Conservation (phyloP, 2,113 vertebrate species). For the Formicarius rufipectus region DNA sequence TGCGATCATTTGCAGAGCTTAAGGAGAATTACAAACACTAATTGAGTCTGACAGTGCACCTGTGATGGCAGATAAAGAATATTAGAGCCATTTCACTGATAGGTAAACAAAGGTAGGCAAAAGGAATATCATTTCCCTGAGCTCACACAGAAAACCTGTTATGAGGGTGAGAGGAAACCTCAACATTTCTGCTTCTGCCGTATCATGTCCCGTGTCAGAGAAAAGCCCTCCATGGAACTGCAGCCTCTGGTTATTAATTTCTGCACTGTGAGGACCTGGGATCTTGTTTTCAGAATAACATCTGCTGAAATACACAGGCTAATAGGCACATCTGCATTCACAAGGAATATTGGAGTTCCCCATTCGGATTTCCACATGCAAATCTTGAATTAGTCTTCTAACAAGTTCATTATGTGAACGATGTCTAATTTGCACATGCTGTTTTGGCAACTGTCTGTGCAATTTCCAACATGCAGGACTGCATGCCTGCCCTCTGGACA, state of each 20-base stretch:
- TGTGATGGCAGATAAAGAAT: slow-evolving; percentile 35
- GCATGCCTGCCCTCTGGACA: slow-evolving; percentile 55
- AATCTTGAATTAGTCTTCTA: slow-evolving; percentile 67
- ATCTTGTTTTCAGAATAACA: slow-evolving; percentile 63
- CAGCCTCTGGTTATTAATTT: slow-evolving; percentile 35
- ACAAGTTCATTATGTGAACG: slow-evolving; percentile 63
- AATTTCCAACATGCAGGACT: slow-evolving; percentile 48
- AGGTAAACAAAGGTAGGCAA: slow-evolving; percentile 42
- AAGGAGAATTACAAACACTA: slow-evolving; percentile 43
- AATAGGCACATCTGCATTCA: slow-evolving; percentile 66
- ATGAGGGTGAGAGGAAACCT: neutral
- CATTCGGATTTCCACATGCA: slow-evolving; percentile 57
- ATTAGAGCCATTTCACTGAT: slow-evolving; percentile 32
- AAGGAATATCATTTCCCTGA: slow-evolving; percentile 17
- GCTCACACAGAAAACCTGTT: neutral
- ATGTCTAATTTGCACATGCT: slow-evolving; percentile 66
- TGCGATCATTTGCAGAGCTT: slow-evolving; percentile 24
- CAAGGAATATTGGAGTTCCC: slow-evolving; percentile 23
- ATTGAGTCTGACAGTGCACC: neutral
- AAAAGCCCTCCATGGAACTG: slow-evolving; percentile 10
- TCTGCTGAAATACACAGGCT: slow-evolving; percentile 53
- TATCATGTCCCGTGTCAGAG: neutral
- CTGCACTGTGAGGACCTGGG: neutral
- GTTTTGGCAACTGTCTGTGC: slow-evolving; percentile 64
- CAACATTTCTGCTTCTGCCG: neutral